Conservation (phyloP, 1,140 invertebrate species). For the Holotrichia oblita region DNA sequence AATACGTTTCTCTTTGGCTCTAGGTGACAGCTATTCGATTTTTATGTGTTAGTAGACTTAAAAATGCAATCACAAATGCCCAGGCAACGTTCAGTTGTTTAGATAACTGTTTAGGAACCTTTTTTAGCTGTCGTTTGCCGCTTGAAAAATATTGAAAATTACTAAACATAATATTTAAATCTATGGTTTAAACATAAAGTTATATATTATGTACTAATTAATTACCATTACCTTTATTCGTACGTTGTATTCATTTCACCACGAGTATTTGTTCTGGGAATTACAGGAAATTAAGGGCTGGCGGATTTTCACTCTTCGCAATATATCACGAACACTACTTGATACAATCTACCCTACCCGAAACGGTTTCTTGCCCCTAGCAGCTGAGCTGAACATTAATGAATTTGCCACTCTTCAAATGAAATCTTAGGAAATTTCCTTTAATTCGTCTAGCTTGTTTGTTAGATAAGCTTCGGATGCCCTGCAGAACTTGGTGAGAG, state of each 20-base stretch:
- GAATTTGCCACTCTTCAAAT: neutral
- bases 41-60: neutral
- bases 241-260: neutral
- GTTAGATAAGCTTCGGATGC: no score
- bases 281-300: neutral
- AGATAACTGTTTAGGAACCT: no score
- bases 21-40: conserved; percentile 23
- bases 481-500: no score
- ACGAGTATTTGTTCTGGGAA: neutral
- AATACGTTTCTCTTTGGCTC: neutral
- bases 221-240: neutral
- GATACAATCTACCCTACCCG: neutral
- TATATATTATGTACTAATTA: no score
- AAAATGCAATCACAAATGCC: neutral
- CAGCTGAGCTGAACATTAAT: neutral
- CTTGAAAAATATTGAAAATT: no score
- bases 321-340: conserved; percentile 21
- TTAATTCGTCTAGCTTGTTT: neutral
- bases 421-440: conserved; percentile 15
- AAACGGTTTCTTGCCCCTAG: neutral
- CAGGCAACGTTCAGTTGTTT: neutral
- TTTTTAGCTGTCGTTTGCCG: no score
- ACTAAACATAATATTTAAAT: no score
- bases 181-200: no score
- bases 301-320: conserved; percentile 11